phyloP scores from a whole-genome alignment of 1,140 invertebrate species.

The Patella vulgata region DNA sequence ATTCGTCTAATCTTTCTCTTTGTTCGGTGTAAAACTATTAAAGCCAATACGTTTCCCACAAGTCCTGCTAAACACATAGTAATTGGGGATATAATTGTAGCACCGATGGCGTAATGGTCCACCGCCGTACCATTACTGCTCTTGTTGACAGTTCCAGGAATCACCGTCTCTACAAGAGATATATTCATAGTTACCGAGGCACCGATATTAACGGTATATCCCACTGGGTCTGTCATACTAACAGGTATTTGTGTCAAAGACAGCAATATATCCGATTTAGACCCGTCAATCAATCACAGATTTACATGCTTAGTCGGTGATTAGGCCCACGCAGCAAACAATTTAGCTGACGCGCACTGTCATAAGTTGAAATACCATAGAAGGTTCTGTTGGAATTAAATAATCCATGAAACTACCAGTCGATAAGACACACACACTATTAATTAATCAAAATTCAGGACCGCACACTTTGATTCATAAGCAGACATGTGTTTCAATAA shows the following conservation, averaged over 20 bases:
- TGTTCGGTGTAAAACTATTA: constrained; percentile 53
- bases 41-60: constrained; percentile 61
- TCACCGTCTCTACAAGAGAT: not conserved
- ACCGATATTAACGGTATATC: not conserved
- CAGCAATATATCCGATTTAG: not conserved
- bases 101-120: constrained; percentile 22
- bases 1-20: constrained; percentile 48
- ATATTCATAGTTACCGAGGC: not conserved
- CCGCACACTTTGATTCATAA: too few species aligned
- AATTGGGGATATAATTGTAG: constrained; percentile 48
- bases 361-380: too few species aligned
- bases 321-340: too few species aligned
- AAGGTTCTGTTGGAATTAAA: too few species aligned
- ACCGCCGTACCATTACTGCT: constrained; percentile 2
- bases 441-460: too few species aligned
- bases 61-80: constrained; percentile 44
- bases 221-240: not conserved
- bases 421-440: too few species aligned
- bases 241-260: not conserved
- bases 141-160: not conserved
- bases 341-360: too few species aligned
- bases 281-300: not conserved
- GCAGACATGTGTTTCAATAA: too few species aligned
- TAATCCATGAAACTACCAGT: too few species aligned
- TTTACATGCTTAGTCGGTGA: not conserved